A percentile compares a stretch with the other conserved stretches of the same genome.
Evolutionary conservation across 2,888 invertebrate genomes (phyloP).

Genomic region (Cryptus armator): DNA sequence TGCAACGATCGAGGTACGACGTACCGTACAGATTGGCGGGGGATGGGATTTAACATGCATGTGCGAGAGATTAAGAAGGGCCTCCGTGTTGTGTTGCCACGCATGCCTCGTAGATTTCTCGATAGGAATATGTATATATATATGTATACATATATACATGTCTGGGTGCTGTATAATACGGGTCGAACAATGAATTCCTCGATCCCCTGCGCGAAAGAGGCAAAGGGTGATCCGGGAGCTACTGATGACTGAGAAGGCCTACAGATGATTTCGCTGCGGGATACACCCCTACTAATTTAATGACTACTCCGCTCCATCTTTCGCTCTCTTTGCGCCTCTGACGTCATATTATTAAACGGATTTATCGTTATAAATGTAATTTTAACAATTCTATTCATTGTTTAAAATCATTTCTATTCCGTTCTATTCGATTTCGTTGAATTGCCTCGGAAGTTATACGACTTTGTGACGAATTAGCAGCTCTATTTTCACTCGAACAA

Average conservation of each 20-base stretch:
- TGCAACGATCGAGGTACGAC: constrained; percentile 9
- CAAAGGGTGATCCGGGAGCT: constrained; percentile 53
- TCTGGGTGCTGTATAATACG: constrained; percentile 36
- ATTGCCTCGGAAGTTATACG: too few species aligned
- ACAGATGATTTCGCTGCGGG: constrained; percentile 77
- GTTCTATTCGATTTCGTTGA: too few species aligned
- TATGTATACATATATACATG: constrained; percentile 22
- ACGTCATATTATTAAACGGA: constrained; percentile 11
- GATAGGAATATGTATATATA: constrained; percentile 12
- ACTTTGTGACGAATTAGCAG: too few species aligned
- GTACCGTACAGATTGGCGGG: constrained; percentile 22
- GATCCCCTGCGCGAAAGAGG: constrained; percentile 44
- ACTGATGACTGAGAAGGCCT: constrained; percentile 60
- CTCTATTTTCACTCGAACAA: too few species aligned
- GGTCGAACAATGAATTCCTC: constrained; percentile 60
- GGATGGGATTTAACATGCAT: constrained; percentile 58
- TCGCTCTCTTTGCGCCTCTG: neutral
- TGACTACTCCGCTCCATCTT: constrained; percentile 73
- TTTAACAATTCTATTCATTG: too few species aligned
- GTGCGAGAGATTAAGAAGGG: constrained; percentile 62
- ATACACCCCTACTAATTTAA: constrained; percentile 80
- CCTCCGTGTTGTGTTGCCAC: constrained; percentile 29
- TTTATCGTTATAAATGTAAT: neutral
- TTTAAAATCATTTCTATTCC: too few species aligned
- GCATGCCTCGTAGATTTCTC: constrained; percentile 53